Evolutionary conservation across 2,888 invertebrate species (phyloP).

Genomic region (Dryocosmus kuriphilus): DNA sequence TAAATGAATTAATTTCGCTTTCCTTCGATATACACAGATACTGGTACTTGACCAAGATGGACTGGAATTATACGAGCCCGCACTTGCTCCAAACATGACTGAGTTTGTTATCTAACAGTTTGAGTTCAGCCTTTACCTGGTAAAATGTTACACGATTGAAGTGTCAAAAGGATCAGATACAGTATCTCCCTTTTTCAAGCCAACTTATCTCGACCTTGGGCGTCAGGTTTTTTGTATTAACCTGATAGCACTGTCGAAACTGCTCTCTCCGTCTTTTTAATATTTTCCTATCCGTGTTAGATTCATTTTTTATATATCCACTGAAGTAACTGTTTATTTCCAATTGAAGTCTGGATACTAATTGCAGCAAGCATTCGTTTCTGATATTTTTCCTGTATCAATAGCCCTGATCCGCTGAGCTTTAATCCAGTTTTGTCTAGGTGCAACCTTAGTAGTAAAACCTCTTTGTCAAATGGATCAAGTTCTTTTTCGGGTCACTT

Average conservation of each 20-base stretch:
- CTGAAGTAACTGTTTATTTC: slow-evolving; percentile 52
- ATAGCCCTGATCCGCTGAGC: slow-evolving; percentile 80
- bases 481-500: slow-evolving; percentile 76
- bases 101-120: slow-evolving; percentile 87
- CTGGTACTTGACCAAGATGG: slow-evolving; percentile 58
- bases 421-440: slow-evolving; percentile 81
- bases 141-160: slow-evolving; percentile 86
- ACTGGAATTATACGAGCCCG: slow-evolving; percentile 67
- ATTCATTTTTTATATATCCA: slow-evolving; percentile 33
- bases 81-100: slow-evolving; percentile 78
- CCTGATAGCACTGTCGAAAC: slow-evolving; percentile 80
- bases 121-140: slow-evolving; percentile 90
- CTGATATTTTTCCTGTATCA: slow-evolving; percentile 61
- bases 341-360: slow-evolving; percentile 67
- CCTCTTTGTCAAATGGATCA: slow-evolving; percentile 86
- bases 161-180: slow-evolving; percentile 92
- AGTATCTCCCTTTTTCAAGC: slow-evolving; percentile 75
- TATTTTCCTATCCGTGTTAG: slow-evolving; percentile 43
- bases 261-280: slow-evolving; percentile 70
- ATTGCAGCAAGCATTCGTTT: slow-evolving; percentile 78
- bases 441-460: slow-evolving; percentile 79
- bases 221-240: slow-evolving; percentile 85
- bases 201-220: slow-evolving; percentile 79
- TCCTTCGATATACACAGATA: slow-evolving; percentile 48
- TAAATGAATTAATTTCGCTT: slow-evolving; percentile 80